These are phyloP conservation scores for Calcarius lapponicus DNA, from an alignment of 2,797 vertebrate genomes.

Conservation along the genomic window DNA sequence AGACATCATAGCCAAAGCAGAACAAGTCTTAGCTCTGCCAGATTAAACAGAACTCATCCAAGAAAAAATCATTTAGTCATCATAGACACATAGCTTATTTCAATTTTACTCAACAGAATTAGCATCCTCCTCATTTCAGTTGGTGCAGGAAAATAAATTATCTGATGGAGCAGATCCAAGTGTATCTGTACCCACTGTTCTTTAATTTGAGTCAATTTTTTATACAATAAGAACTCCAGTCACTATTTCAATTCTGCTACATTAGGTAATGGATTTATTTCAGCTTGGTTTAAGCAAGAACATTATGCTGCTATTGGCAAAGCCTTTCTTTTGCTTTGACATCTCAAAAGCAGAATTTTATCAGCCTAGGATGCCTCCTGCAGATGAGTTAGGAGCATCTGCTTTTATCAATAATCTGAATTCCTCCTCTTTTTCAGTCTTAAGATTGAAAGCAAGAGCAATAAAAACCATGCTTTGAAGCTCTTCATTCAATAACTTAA, in stretches of 20 bases:
- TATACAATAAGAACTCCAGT: slow-evolving; percentile 8
- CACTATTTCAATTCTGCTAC: slow-evolving; percentile 23
- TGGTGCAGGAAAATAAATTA: slow-evolving; percentile 5
- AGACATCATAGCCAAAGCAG: neutral
- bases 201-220: slow-evolving; percentile 34
- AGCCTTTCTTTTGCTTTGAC: neutral
- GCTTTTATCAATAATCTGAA: neutral
- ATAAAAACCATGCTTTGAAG: neutral
- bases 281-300: slow-evolving; percentile 43
- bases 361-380: neutral
- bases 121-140: slow-evolving; percentile 20
- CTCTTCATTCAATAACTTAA: neutral
- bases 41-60: neutral
- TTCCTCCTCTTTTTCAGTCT: neutral
- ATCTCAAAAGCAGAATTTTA: neutral
- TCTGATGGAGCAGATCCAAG: slow-evolving; percentile 37
- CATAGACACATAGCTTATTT: neutral
- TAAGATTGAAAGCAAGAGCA: neutral
- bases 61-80: neutral
- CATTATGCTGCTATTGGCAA: neutral
- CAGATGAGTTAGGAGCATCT: neutral
- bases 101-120: slow-evolving; percentile 27
- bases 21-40: neutral
- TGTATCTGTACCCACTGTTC: slow-evolving; percentile 31
- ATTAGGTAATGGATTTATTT: slow-evolving; percentile 55